Evolutionary conservation across 2,888 invertebrate genomes (phyloP), one percentile per base, ranked within the genome.

Genomic region (Harpalus rubripes): DNA sequence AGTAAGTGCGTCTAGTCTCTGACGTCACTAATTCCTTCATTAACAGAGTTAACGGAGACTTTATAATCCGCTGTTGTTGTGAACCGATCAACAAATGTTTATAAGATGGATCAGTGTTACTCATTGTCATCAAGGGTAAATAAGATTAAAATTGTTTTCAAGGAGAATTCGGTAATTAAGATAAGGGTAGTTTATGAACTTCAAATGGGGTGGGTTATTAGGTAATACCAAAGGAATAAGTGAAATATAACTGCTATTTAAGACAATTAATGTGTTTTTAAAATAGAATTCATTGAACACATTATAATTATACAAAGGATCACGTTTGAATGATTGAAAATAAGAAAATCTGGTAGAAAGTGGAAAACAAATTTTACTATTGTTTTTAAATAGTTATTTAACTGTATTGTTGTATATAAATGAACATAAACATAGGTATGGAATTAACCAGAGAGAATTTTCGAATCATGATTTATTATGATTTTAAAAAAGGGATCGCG

Each of bases 71-170:
- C 16, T 59, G 59, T 16, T 59, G 12, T 32, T 32, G 32, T 32
- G 5, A 32, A 32, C 32, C 32, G 32, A 32, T 32, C 32, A 1
- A 32, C 32, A 32, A 32, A 32, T 52, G 44, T 52, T 52, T 52
- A 52, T 52, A 22, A 44, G 44, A 44, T 44, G 44, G 44, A 7
- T 44, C 4, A 44, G 8, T 44, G 44, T 44, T 44, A 44, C 44
- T 44, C 44, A 44, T 44, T 10, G 10, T 10, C 44, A 44, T 10
- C 44, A 32, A 32, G 32, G 32, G 44, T 52, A 52, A 52, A 52
- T 52, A 52, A 52, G 44, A 52, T 52, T 52, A 52, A 16, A 59
- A 59, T 15, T 59, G 59, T 59, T 59, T 59, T 59, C 16, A 59
- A 59, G 59, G 44, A 52, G 44, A 52, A 52, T 10, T 52, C 44